Percentiles rank a stretch among this genome's conserved stretches.
phyloP scores from a whole-genome alignment of 2,888 invertebrate species.

The Petrolisthes cinctipes region DNA sequence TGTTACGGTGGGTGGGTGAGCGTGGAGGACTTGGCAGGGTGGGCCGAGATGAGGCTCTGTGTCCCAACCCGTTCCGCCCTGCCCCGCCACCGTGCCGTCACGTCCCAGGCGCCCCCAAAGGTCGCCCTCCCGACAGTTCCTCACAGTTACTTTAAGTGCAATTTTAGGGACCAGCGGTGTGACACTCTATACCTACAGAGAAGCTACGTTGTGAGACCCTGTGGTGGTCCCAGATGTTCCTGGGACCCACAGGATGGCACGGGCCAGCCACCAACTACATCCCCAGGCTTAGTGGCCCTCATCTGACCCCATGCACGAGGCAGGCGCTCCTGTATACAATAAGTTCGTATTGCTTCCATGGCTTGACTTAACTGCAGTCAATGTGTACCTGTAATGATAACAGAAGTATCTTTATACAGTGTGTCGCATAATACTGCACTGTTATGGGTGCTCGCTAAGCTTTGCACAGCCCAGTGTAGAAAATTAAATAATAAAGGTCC shows the following conservation, averaged over 20 bases:
- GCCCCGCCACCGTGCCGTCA: constrained; percentile 42
- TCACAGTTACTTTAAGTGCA: constrained; percentile 62
- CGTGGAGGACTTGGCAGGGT: constrained; percentile 44
- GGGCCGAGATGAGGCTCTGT: constrained; percentile 9
- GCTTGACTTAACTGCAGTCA: constrained; percentile 59
- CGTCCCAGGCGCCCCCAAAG: constrained; percentile 46
- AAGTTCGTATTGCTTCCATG: constrained; percentile 58
- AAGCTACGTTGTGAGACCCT: constrained; percentile 41
- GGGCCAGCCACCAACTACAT: background rate
- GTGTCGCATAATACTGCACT: constrained; percentile 50
- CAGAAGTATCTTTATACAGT: constrained; percentile 53
- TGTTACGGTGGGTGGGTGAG: constrained; percentile 50
- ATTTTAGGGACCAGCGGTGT: constrained; percentile 63
- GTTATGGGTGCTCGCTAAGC: constrained; percentile 49
- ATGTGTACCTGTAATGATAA: constrained; percentile 58
- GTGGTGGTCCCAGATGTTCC: constrained; percentile 25
- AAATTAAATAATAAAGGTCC: constrained; percentile 53
- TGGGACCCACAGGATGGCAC: constrained; percentile 9
- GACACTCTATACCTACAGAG: constrained; percentile 56
- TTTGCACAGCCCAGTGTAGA: constrained; percentile 56
- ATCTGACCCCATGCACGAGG: constrained; percentile 31
- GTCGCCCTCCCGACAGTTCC: constrained; percentile 60
- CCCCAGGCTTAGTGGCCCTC: constrained; percentile 45
- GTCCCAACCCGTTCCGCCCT: constrained; percentile 10
- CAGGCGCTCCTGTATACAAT: constrained; percentile 57